Percentiles rank a stretch among this genome's conserved stretches.
These are phyloP conservation scores for Sinocyclocheilus maitianheensis DNA, from an alignment of 2,113 vertebrate species.

Conservation along the genomic window DNA sequence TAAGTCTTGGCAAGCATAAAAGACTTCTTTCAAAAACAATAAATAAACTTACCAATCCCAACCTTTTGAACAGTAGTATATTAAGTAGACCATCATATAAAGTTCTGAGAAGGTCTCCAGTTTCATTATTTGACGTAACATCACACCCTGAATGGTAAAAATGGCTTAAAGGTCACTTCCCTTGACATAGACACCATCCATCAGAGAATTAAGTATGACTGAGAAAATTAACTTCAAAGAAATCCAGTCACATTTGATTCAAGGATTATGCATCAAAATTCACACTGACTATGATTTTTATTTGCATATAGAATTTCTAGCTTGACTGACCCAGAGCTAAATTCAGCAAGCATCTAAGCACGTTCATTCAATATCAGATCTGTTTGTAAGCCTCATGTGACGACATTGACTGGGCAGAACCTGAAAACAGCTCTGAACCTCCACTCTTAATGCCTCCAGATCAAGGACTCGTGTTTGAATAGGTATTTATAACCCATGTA, in stretches of 20 bases:
- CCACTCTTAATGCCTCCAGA: constrained; percentile 1
- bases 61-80: background rate
- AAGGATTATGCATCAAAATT: background rate
- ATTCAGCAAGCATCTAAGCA: background rate
- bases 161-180: background rate
- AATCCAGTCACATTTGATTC: background rate
- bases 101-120: background rate
- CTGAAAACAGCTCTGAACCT: background rate
- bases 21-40: background rate
- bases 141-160: background rate
- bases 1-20: background rate
- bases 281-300: background rate
- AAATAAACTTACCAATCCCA: background rate
- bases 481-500: background rate
- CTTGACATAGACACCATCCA: background rate
- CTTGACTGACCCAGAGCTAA: background rate
- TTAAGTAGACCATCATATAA: background rate
- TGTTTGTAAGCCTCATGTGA: background rate
- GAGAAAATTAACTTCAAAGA: background rate
- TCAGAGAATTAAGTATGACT: background rate
- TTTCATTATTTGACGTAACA: background rate
- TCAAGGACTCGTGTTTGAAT: background rate
- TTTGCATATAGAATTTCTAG: background rate
- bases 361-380: background rate
- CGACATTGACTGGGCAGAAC: background rate